Evolutionary conservation across 2,113 vertebrate genomes (phyloP).

Genomic region (Daphoenositta chrysoptera): DNA sequence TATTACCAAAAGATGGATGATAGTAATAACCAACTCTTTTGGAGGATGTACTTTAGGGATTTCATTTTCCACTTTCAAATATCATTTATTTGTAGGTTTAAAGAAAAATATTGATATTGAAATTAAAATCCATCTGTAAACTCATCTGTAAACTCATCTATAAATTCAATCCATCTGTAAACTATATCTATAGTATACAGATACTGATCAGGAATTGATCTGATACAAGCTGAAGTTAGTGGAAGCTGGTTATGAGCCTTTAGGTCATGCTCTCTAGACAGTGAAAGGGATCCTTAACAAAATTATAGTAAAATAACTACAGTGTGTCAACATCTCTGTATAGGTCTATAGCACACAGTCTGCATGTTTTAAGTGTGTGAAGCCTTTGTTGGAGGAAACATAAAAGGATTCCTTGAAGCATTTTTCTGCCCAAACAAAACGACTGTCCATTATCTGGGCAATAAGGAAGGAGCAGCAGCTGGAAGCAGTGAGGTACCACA

Average conservation of each 20-base stretch:
- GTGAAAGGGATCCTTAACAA: neutral
- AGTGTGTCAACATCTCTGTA: neutral
- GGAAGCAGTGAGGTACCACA: neutral
- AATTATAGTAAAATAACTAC: neutral
- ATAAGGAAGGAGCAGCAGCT: neutral
- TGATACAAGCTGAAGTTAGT: neutral
- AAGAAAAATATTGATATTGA: conserved; percentile 20
- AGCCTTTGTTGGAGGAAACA: neutral
- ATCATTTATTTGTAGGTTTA: neutral
- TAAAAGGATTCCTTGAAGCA: neutral
- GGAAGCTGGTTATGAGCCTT: neutral
- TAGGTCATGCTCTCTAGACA: neutral
- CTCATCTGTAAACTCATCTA: neutral
- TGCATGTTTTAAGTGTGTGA: neutral
- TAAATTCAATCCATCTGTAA: neutral
- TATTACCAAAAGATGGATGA: conserved; percentile 27
- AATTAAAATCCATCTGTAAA: conserved; percentile 18
- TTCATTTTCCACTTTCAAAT: neutral
- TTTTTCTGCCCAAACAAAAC: neutral
- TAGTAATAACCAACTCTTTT: neutral
- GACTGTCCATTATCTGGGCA: neutral
- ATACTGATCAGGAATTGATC: neutral
- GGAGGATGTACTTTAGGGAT: neutral
- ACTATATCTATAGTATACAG: neutral
- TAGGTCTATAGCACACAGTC: neutral